Evolutionary conservation across 2,113 vertebrate species (phyloP), one percentile per base, ranked within the genome.

Genomic region (Bothrops jararaca): DNA sequence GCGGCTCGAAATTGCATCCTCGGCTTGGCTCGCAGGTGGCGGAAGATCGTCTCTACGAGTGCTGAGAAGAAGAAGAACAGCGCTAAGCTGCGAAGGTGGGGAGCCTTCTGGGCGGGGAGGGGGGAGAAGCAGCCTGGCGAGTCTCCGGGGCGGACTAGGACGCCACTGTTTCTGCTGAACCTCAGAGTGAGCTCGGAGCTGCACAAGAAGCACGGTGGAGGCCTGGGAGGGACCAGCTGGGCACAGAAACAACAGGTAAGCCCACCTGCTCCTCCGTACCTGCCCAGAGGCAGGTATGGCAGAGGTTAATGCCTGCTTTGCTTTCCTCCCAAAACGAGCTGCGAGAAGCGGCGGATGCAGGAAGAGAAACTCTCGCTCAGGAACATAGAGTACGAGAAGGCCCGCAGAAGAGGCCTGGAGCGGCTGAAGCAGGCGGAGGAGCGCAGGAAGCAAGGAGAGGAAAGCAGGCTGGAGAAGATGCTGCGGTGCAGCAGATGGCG

Each of bases 401-500:
- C 95, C 0, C 97, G 89, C 6, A 97, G 90, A n/a, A 93, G 98
- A 99, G 64, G 98, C 96, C 93, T 98, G 88, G 98, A 98, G 54
- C 97, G 98, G 95, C 96, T 97, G 23, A 98, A 93, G 45, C 94
- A 95, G 0, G 97, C 96, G 0, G 97, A 98, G 57, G 98, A 98
- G 93, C 96, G 95, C 92, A 97, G 85, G 93, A 98, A 23, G 18
- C 91, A 74, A 98, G 89, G 97, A 97, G 24, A 95, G 88, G 5
- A 93, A n/a, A 96, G 92, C 98, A 96, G 93, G 97, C 96, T 0
- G 98, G n/a, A n/a, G n/a, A n/a, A 98, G 74, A 95, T 57, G 0
- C 96, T 99, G 91, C 91, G 93, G 1, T n/a, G n/a, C 97, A 97
- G 88, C 99, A 99, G 97, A 98, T 99, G 98, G 97, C 99, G 91